Evolutionary conservation across 2,113 vertebrate genomes (phyloP), one percentile per base, ranked within the genome.

Genomic region (Grammomys dolichurus): DNA sequence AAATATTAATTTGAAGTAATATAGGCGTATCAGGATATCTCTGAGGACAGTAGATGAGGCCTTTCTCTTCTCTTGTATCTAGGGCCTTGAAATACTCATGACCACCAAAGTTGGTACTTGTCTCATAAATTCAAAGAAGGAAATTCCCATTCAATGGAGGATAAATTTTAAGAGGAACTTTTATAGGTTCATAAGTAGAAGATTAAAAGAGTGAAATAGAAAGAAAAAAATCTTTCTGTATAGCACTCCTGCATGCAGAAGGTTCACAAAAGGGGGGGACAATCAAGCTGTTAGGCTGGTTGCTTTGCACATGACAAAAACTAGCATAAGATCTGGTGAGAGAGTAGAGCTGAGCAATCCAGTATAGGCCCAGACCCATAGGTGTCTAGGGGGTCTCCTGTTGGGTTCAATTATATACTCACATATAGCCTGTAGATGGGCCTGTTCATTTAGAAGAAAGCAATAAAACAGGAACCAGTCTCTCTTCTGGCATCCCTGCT

Each of bases 1-100:
- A 51, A 58, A 95, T 87, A 86, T 97, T 96, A 98, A 98, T 97
- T 94, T 96, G 82, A 98, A 98, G 43, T 43, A 84, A 63, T 84
- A 17, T 10, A n/a, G 80, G 22, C 26, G 60, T 82, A 43, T 8
- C 6, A 10, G 3, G n/a, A 28, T 63, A 63, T 11, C 10, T 63
- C 26, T 31, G 22, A 43, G 7, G 24, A 10, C 12, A 60, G 43
- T 28, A 26, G 24, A 17, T 28, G 19, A 58, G 63, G 13, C n/a
- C n/a, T 43, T 43, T 63, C 13, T 63, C 24, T 63, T 43, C 28
- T 43, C 56, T 84, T 43, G 7, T 4, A 60, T 16, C 24, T 28
- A 17, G 24, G 22, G 3, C 40, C 24, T 28, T 84, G 13, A 63
- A 63, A 63, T 28, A 5, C 24, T n/a, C 7, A 17, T 43, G 24